phyloP scores from a whole-genome alignment of 2,888 invertebrate genomes.

The Drosophila kuntzei region DNA sequence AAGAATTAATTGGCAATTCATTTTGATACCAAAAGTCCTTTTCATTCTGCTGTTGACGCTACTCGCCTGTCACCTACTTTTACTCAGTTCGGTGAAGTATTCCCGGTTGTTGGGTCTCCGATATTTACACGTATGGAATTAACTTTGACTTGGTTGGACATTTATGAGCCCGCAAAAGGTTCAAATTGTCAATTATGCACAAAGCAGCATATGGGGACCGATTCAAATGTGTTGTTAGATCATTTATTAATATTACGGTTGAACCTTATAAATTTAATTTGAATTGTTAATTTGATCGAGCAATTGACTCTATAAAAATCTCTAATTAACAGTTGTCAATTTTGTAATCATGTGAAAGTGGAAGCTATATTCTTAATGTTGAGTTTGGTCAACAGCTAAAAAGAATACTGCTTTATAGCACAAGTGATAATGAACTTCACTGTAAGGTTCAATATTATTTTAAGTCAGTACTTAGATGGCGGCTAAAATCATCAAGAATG shows the following conservation, averaged over 20 bases:
- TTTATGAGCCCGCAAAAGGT: constrained; percentile 30
- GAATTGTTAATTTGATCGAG: constrained; percentile 1
- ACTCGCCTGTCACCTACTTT: constrained; percentile 3
- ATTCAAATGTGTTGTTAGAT: constrained; percentile 18
- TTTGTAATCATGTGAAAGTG: not conserved
- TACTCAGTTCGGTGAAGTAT: constrained; percentile 27
- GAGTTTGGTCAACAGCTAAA: not conserved
- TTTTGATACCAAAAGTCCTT: constrained; percentile 44
- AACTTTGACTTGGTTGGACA: constrained; percentile 46
- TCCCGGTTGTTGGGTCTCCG: constrained; percentile 3
- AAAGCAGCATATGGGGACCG: constrained; percentile 25
- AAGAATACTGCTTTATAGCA: too few species aligned
- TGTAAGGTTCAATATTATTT: too few species aligned
- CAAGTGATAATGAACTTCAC: too few species aligned
- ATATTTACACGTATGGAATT: constrained; percentile 26
- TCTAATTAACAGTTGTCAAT: not conserved
- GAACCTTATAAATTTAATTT: constrained; percentile 11
- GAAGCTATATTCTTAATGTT: not conserved
- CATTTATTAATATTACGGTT: constrained; percentile 17
- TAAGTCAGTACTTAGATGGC: too few species aligned
- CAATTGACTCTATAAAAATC: not conserved
- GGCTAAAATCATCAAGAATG: not conserved
- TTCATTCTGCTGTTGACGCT: constrained; percentile 23
- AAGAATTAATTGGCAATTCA: constrained; percentile 71
- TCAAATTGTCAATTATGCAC: constrained; percentile 32